phyloP scores from a whole-genome alignment of 1,140 invertebrate species.

The Thaumetopoea pityocampa region DNA sequence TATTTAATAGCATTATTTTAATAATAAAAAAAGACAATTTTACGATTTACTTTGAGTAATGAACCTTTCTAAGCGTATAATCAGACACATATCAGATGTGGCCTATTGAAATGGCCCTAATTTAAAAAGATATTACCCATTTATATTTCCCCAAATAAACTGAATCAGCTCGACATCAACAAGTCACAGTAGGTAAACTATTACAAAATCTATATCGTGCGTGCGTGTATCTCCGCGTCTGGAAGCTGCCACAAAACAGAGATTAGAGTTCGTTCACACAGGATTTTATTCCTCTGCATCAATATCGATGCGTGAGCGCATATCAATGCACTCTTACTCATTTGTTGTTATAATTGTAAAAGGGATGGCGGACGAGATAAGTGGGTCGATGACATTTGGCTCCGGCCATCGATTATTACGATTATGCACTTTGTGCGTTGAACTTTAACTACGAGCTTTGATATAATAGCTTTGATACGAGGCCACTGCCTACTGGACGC shows the following conservation, averaged over 20 bases:
- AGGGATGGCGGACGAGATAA: slow-evolving; percentile 75
- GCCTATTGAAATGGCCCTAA: no score
- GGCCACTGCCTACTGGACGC: slow-evolving; percentile 6
- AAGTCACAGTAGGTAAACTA: no score
- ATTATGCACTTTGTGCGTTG: slow-evolving; percentile 74
- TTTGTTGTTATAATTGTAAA: slow-evolving; percentile 75
- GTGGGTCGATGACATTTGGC: slow-evolving; percentile 72
- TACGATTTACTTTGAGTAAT: no score
- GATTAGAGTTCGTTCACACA: slow-evolving; percentile 75
- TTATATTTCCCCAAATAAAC: no score
- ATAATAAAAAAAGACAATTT: no score
- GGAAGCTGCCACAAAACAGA: slow-evolving; percentile 61
- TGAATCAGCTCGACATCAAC: no score
- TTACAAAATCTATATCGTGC: no score
- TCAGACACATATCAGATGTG: no score
- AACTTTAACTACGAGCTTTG: slow-evolving; percentile 62
- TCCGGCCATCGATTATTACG: slow-evolving; percentile 66
- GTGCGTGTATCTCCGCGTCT: slow-evolving; percentile 41
- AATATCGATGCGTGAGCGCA: slow-evolving; percentile 58
- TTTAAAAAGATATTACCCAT: no score
- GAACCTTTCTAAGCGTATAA: no score
- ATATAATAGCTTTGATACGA: slow-evolving; percentile 23
- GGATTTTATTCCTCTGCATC: slow-evolving; percentile 71
- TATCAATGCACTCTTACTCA: slow-evolving; percentile 73
- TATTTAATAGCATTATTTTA: no score